A percentile compares a stretch with the other conserved stretches of the same genome.
These are phyloP conservation scores for Limnephilus marmoratus DNA, from an alignment of 2,888 invertebrate genomes.

Conservation along the genomic window DNA sequence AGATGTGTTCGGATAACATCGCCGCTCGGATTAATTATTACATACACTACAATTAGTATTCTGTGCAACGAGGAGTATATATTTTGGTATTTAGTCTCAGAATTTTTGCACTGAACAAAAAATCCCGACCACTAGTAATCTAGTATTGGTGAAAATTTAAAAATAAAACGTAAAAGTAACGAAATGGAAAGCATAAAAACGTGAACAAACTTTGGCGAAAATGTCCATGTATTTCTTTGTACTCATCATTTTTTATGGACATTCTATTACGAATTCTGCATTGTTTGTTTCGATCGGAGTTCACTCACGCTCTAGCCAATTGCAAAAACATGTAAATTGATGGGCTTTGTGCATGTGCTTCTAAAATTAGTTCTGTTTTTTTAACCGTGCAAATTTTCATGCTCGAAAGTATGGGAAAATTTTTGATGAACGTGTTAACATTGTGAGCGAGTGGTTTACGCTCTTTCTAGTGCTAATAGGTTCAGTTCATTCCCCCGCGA, in stretches of 20 bases:
- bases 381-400: neutral
- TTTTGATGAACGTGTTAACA: neutral
- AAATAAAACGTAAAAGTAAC: too few species aligned
- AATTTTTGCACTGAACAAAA: too few species aligned
- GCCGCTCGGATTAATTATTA: too few species aligned
- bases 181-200: too few species aligned
- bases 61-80: too few species aligned
- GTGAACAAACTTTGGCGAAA: too few species aligned
- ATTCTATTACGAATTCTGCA: neutral
- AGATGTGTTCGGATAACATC: too few species aligned
- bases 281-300: neutral
- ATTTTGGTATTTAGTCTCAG: too few species aligned
- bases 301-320: neutral
- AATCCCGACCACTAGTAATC: too few species aligned
- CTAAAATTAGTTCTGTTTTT: neutral
- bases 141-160: too few species aligned
- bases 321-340: neutral
- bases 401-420: neutral
- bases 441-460: neutral
- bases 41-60: too few species aligned
- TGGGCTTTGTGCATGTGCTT: neutral
- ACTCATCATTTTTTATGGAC: neutral
- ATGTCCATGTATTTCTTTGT: too few species aligned
- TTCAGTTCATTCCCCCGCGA: neutral
- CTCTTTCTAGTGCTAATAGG: neutral